Evolutionary conservation across 64 coral and sea anemone genomes (phyloP).

Genomic region (Pachyseris speciosa): DNA sequence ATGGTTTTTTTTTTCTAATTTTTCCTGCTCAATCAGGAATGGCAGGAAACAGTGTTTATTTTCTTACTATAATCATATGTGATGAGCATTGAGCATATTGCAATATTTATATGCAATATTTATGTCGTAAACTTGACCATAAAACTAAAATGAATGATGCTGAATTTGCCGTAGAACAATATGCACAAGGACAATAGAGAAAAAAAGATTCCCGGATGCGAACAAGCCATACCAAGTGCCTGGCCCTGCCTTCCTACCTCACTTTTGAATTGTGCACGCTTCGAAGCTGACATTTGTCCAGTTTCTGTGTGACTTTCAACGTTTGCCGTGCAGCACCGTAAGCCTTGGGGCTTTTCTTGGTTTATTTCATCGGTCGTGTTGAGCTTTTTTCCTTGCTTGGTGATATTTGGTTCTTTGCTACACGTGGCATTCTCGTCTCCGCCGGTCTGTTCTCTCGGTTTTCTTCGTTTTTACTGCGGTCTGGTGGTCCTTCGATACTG

Average conservation of each 20-base stretch:
- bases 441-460: neutral
- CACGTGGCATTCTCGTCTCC: neutral
- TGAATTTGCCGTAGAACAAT: constrained; percentile 8
- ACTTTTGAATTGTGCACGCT: neutral
- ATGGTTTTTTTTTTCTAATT: too few species aligned
- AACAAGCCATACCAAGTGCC: neutral
- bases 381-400: neutral
- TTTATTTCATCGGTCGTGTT: neutral
- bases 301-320: neutral
- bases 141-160: constrained; percentile 13
- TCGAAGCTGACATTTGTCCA: neutral
- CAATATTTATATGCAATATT: too few species aligned
- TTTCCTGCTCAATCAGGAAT: too few species aligned
- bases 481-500: neutral
- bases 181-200: neutral
- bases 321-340: constrained; percentile 15
- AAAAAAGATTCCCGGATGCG: neutral
- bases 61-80: too few species aligned
- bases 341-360: neutral
- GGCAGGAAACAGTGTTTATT: too few species aligned
- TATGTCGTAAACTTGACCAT: neutral
- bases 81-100: too few species aligned
- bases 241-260: neutral
- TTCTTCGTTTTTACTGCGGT: neutral
- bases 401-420: neutral